Conservation (phyloP, 2,888 invertebrate genomes). For the Chalcis sispes region DNA sequence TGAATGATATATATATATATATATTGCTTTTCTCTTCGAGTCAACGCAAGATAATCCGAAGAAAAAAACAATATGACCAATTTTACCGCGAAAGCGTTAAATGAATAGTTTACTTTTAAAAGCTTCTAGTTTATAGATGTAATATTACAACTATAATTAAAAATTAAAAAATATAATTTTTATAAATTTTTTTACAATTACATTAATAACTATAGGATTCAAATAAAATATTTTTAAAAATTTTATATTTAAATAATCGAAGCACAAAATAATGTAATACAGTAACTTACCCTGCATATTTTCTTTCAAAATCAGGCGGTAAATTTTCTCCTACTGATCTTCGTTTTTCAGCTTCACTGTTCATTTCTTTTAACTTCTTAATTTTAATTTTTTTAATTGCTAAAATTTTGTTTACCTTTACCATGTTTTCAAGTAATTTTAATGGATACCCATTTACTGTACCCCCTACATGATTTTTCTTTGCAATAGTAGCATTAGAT, state of each 20-base stretch:
- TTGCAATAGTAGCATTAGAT: slow-evolving; percentile 74
- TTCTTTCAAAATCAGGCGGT: slow-evolving; percentile 91
- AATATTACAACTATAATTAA: not conserved
- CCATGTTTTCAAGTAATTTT: slow-evolving; percentile 90
- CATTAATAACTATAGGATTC: no score
- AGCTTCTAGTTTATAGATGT: no score
- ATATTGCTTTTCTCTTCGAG: no score
- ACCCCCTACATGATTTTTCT: slow-evolving; percentile 76
- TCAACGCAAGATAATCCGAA: no score
- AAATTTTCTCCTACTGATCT: slow-evolving; percentile 87
- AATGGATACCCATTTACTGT: slow-evolving; percentile 89
- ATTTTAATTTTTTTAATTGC: slow-evolving; percentile 89
- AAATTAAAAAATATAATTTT: slow-evolving; percentile 6
- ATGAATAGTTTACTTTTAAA: no score
- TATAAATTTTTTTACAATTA: no score
- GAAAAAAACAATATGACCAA: no score
- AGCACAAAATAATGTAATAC: slow-evolving; percentile 6
- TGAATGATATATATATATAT: no score
- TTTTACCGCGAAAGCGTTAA: no score
- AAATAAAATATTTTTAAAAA: not conserved
- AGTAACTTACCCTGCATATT: slow-evolving; percentile 85
- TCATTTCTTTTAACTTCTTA: slow-evolving; percentile 88
- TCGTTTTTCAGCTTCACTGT: slow-evolving; percentile 92
- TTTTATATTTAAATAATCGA: not conserved
- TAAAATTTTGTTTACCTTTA: slow-evolving; percentile 90